Evolutionary conservation across 2,113 vertebrate genomes (phyloP).

Genomic region (Platichthys flesus): DNA sequence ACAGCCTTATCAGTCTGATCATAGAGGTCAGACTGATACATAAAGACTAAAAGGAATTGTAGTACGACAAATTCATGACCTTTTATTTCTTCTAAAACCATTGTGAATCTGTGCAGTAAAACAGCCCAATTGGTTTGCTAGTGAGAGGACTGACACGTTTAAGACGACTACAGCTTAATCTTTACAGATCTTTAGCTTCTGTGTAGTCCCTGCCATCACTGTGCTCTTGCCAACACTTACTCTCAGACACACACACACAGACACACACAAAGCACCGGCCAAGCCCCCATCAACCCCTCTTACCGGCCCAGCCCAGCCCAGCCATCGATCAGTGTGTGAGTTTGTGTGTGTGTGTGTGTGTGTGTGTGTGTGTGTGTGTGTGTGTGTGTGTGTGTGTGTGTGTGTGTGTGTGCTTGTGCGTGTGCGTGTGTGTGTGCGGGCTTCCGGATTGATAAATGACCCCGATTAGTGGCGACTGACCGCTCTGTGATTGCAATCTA

Average conservation of each 20-base stretch:
- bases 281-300: constrained; percentile 66
- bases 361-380: constrained; percentile 13
- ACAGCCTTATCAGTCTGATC: too few relatives aligned
- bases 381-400: constrained; percentile 19
- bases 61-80: not conserved
- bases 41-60: too few relatives aligned
- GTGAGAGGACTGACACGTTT: constrained; percentile 30
- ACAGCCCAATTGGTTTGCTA: constrained; percentile 5
- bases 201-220: constrained; percentile 16
- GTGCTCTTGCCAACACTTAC: constrained; percentile 25
- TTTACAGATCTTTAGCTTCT: constrained; percentile 47
- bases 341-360: too few relatives aligned
- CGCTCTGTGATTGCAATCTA: constrained; percentile 76
- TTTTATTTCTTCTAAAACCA: too few relatives aligned
- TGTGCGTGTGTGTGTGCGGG: constrained; percentile 46
- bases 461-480: constrained; percentile 79
- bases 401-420: constrained; percentile 9
- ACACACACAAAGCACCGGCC: constrained; percentile 36
- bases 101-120: not conserved
- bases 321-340: constrained; percentile 62
- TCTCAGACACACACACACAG: constrained; percentile 21
- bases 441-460: constrained; percentile 77
- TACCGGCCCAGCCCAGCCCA: constrained; percentile 41
- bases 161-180: constrained; percentile 46
- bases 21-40: not conserved